Percentiles rank a stretch among this genome's conserved stretches.
These are phyloP conservation scores for Melanophora roralis DNA, from an alignment of 2,888 invertebrate species.

Conservation along the genomic window DNA sequence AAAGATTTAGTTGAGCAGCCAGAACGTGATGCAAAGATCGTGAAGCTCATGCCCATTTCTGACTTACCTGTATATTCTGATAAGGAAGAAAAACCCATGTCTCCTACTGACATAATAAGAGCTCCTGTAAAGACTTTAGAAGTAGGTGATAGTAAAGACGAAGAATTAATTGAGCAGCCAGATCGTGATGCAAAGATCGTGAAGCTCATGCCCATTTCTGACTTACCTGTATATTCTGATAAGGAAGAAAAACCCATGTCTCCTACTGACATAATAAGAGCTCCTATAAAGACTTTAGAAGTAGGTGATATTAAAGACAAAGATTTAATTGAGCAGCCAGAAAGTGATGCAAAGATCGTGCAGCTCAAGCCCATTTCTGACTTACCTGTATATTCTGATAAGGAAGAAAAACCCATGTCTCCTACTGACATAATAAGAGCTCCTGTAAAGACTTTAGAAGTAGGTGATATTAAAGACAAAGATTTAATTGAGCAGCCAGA, in stretches of 20 bases:
- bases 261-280: too few species aligned
- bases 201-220: too few species aligned
- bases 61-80: background rate
- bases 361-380: background rate
- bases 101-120: background rate
- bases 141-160: too few species aligned
- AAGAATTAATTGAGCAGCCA: too few species aligned
- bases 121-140: background rate
- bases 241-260: background rate
- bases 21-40: background rate
- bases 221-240: background rate
- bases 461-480: too few species aligned
- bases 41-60: background rate
- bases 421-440: background rate
- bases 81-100: background rate
- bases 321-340: background rate
- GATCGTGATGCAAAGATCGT: too few species aligned
- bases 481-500: too few species aligned
- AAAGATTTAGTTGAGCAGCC: too few species aligned
- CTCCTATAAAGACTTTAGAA: too few species aligned
- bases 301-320: background rate
- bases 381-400: background rate
- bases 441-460: background rate
- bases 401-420: background rate
- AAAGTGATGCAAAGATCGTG: background rate